Base-by-base conservation (phyloP, 2,888 invertebrate genomes). In the Halictus quadricinctus region DNA sequence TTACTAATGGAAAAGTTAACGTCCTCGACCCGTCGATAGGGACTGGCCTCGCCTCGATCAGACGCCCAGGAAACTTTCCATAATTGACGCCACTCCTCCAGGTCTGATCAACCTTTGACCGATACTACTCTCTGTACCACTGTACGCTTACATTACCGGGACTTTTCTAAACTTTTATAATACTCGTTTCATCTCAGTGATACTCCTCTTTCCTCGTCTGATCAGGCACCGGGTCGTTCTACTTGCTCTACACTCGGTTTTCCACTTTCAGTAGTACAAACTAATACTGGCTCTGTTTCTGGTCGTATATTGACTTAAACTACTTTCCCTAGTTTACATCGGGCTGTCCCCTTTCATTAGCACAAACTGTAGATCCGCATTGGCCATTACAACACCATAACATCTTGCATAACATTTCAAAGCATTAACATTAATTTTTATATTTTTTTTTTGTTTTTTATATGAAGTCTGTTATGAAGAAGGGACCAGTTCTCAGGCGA, bases 1-100 rank as follows among this genome's bases (percentile, higher is more conserved):
- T 41, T 64, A 50, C 21, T 83, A 83, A 83, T 83, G 83, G 83
- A 73, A 83, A 83, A 83, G 83, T 83, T 72, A 48, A 76, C 54
- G 36, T 54, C 72, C 12, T 7, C 41, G 36, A 46, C 41, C 54
- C 29, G 36, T 76, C 83, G 70, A 83, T 83, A 73, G 83, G 41
- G 54, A 4, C 72, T 54, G 25, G 76, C 72, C 66, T 73, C 76
- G 21, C 72, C 54, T 60, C 54, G 83, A 76, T 76, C 76, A 73
- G 69, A 76, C 54, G 54, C 21, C n/a, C 29, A 70, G 18, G 48
- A 58, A 66, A 76, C 76, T 83, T 83, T 76, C 66, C 66, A 83
- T 83, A 72, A 83, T 83, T 13, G 25, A 54, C 54, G 10, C 54
- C n/a, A 3, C n/a, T 54, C n/a, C 10, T 54, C n/a, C 10, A n/a